Conservation (phyloP, 2,113 vertebrate species). For the Acrocephalus arundinaceus region DNA sequence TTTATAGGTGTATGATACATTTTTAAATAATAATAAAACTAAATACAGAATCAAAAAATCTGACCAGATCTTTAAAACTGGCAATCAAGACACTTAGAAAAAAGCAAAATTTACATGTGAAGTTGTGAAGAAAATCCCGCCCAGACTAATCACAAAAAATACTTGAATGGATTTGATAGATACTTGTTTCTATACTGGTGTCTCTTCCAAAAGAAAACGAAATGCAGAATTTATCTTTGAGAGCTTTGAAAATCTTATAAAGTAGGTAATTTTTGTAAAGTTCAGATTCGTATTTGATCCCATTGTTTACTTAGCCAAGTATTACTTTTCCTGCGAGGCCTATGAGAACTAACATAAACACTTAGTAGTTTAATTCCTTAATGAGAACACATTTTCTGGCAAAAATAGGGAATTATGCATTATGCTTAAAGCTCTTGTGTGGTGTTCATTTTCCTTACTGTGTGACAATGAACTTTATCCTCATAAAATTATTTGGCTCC, state of each 20-base stretch:
- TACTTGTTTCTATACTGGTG: neutral
- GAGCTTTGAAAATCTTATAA: neutral
- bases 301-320: neutral
- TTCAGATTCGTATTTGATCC: neutral
- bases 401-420: neutral
- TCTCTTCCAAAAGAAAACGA: neutral
- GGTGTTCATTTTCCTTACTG: neutral
- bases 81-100: neutral
- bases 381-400: neutral
- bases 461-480: neutral
- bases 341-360: neutral
- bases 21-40: neutral
- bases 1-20: neutral
- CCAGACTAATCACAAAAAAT: neutral
- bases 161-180: neutral
- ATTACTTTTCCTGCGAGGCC: neutral
- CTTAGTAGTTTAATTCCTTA: neutral
- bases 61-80: neutral
- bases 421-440: neutral
- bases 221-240: neutral
- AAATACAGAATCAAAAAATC: neutral
- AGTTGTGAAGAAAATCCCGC: neutral
- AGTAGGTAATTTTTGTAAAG: neutral
- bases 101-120: neutral
- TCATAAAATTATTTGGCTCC: neutral